Evolutionary conservation across 2,113 vertebrate species (phyloP).

Genomic region (Leptodactylus fuscus): DNA sequence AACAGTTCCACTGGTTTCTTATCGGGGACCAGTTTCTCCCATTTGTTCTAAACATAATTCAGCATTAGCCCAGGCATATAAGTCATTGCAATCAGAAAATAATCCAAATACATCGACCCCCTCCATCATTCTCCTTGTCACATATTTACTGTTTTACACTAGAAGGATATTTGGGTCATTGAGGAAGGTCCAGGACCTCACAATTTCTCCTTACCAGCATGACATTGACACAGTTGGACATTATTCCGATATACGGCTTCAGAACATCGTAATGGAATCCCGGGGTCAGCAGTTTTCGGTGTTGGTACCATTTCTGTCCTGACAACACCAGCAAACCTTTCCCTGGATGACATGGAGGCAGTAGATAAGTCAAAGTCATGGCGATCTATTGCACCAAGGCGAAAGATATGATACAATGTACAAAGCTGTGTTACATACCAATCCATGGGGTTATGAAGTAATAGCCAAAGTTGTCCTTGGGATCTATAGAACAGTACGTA

Average conservation of each 20-base stretch:
- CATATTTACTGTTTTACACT: not conserved
- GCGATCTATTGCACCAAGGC: not conserved
- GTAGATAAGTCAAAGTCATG: not conserved
- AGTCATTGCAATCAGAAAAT: not conserved
- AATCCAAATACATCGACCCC: not conserved
- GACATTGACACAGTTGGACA: slow-evolving; percentile 73
- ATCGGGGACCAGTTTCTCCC: slow-evolving; percentile 70
- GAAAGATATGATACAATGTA: no score
- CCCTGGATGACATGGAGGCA: slow-evolving; percentile 59
- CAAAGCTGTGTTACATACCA: slow-evolving; percentile 3
- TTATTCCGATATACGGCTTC: slow-evolving; percentile 74
- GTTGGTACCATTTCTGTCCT: slow-evolving; percentile 86
- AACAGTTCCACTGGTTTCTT: slow-evolving; percentile 79
- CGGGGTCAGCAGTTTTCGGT: slow-evolving; percentile 84
- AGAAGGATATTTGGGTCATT: not conserved
- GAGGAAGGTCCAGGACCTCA: not conserved
- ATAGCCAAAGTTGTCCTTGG: not conserved
- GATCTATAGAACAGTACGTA: not conserved
- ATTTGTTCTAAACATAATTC: slow-evolving; percentile 76
- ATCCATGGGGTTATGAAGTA: slow-evolving; percentile 39
- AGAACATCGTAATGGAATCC: slow-evolving; percentile 87
- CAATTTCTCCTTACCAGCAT: slow-evolving; percentile 81
- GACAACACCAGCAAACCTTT: slow-evolving; percentile 79
- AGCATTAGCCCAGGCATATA: not conserved
- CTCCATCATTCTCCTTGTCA: not conserved